phyloP scores from a whole-genome alignment of 2,888 invertebrate species.

The Syrphus vitripennis region DNA sequence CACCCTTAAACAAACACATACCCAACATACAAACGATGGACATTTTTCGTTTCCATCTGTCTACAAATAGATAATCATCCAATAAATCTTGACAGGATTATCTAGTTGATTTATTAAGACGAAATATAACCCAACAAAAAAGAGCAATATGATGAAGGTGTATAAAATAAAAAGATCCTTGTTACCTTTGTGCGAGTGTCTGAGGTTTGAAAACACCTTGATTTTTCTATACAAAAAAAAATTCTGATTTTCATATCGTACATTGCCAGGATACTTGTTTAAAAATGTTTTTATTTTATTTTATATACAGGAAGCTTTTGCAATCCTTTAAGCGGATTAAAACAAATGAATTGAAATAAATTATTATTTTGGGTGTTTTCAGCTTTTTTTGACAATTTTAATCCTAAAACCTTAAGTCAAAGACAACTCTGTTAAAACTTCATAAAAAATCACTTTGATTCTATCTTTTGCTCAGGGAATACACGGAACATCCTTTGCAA shows the following conservation, averaged over 20 bases:
- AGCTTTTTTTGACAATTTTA: conserved; percentile 56
- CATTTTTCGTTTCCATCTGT: conserved; percentile 68
- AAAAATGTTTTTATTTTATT: conserved; percentile 45
- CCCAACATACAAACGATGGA: neutral
- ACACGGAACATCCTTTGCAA: neutral
- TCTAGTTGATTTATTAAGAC: conserved; percentile 71
- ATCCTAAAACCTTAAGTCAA: conserved; percentile 68
- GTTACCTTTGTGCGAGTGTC: neutral
- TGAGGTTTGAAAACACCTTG: neutral
- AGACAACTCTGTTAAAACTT: conserved; percentile 56
- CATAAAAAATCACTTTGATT: conserved; percentile 20
- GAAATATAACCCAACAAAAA: conserved; percentile 59
- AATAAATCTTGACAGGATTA: conserved; percentile 72
- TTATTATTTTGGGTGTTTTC: conserved; percentile 56
- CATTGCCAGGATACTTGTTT: conserved; percentile 37
- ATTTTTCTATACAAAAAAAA: neutral
- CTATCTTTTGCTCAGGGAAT: neutral
- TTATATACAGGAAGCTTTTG: neutral
- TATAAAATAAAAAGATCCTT: neutral
- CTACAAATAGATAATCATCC: conserved; percentile 68
- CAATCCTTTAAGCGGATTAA: conserved; percentile 66
- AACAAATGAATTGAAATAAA: conserved; percentile 70
- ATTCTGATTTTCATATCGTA: conserved; percentile 48
- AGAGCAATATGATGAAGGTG: conserved; percentile 66
- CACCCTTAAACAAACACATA: neutral